Evolutionary conservation across 2,797 vertebrate genomes (phyloP).

Genomic region (Phoebastria nigripes): DNA sequence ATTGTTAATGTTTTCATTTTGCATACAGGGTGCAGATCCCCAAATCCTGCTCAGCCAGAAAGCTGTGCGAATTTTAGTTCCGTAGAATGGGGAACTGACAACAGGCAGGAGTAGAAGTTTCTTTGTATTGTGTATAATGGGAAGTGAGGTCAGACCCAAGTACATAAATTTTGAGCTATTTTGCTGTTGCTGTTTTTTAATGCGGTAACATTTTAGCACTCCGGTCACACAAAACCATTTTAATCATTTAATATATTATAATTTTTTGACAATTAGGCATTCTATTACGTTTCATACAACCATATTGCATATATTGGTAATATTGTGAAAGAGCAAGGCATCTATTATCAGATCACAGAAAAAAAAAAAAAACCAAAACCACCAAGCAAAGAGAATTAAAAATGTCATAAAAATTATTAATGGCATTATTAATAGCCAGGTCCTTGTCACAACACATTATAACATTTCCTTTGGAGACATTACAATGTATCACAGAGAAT

Average conservation of each 20-base stretch:
- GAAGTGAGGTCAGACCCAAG: background rate
- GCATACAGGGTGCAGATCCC: background rate
- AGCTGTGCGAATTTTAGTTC: background rate
- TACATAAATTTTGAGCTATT: background rate
- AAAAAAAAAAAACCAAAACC: background rate
- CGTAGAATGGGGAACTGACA: background rate
- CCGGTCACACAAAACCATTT: background rate
- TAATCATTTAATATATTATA: background rate
- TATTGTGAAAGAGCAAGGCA: background rate
- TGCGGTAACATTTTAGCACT: background rate
- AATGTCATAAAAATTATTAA: slow-evolving; percentile 21
- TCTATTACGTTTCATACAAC: background rate
- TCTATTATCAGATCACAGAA: background rate
- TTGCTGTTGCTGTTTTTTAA: background rate
- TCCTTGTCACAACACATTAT: slow-evolving; percentile 24
- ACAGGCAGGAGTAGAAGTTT: background rate
- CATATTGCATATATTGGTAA: background rate
- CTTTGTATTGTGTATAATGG: background rate
- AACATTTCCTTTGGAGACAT: slow-evolving; percentile 17
- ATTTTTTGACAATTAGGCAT: background rate
- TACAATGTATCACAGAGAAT: slow-evolving; percentile 6
- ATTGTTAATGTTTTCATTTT: background rate
- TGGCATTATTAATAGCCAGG: background rate
- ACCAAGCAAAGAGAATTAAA: background rate
- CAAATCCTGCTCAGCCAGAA: background rate